Base-by-base conservation (phyloP, 2,113 vertebrate genomes). In the Sapajus apella region DNA sequence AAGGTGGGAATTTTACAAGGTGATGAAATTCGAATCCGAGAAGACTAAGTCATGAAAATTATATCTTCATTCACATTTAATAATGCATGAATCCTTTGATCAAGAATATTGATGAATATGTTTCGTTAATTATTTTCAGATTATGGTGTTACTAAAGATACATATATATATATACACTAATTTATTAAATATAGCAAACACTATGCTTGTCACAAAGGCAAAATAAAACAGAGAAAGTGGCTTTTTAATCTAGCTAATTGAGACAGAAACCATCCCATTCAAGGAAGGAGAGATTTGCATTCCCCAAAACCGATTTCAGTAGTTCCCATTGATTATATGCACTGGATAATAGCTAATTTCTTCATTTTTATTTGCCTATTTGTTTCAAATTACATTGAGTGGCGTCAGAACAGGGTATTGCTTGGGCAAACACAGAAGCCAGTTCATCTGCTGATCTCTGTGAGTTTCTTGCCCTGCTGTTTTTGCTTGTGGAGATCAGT, bases 1-100 rank as follows among this genome's bases (percentile, higher is more conserved):
- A n/a, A 82, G n/a, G 10, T 91, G 55, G 75, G 47, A 88, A 80
- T 95, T 66, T 83, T 83, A 79, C 9, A 81, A 80, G 23, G 70
- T 20, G 86, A 90, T 90, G 35, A 75, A 96, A 95, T 91, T 95
- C 64, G 80, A 72, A 95, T 93, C 23, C 20, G 82, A 95, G 52
- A 43, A 87, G 40, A 77, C 12, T 23, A 45, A 75, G 18, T 75
- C 58, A 61, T 73, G 47, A 80, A 72, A 85, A 77, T 40, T 11
- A 61, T 25, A 70, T 79, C 25, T 8, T 96, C n/a, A 32, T 52
- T 47, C 45, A 80, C 21, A 17, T 66, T 23, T 84, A 77, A 32
- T 77, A 64, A 95, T 89, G 11, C 43, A 68, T 80, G 73, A 32
- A 61, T 66, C 8, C 10, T 66, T 90, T 21, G 7, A 87, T 92